phyloP scores from a whole-genome alignment of 2,888 invertebrate species.

The Entomobrya multifasciata region DNA sequence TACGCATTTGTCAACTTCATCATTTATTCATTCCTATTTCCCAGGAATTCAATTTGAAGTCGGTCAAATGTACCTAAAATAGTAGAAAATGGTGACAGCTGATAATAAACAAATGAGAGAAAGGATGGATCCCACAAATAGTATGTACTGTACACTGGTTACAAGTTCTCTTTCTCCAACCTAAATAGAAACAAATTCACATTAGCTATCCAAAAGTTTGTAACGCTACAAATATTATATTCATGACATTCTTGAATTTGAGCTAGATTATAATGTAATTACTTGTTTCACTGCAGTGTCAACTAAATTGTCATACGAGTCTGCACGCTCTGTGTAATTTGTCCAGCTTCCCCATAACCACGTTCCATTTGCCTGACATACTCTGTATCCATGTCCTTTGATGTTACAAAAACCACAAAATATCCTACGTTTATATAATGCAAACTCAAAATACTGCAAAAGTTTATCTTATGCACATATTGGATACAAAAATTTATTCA shows the following conservation, averaged over 20 bases:
- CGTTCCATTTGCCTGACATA: slow-evolving; percentile 78
- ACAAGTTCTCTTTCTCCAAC: slow-evolving; percentile 67
- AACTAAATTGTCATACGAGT: slow-evolving; percentile 66
- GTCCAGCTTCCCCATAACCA: slow-evolving; percentile 80
- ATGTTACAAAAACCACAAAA: too few species aligned
- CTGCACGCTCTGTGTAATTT: slow-evolving; percentile 80
- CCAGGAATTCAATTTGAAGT: too few species aligned
- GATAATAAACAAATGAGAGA: slow-evolving; percentile 81
- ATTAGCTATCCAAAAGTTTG: background rate
- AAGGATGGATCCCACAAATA: slow-evolving; percentile 81
- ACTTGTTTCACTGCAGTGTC: too few species aligned
- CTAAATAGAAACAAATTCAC: background rate
- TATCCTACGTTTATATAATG: too few species aligned
- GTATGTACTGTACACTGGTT: slow-evolving; percentile 81
- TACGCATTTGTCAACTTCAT: too few species aligned
- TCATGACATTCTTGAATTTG: background rate
- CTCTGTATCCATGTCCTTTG: slow-evolving; percentile 79
- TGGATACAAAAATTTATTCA: too few species aligned
- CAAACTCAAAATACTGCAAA: too few species aligned
- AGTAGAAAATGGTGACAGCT: slow-evolving; percentile 82
- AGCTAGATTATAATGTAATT: background rate
- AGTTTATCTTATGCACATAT: too few species aligned
- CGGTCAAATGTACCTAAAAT: slow-evolving; percentile 82
- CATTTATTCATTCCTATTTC: too few species aligned
- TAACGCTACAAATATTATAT: background rate